Evolutionary conservation across 1,140 invertebrate species (phyloP).

Genomic region (Brachionus rotundiformis): DNA sequence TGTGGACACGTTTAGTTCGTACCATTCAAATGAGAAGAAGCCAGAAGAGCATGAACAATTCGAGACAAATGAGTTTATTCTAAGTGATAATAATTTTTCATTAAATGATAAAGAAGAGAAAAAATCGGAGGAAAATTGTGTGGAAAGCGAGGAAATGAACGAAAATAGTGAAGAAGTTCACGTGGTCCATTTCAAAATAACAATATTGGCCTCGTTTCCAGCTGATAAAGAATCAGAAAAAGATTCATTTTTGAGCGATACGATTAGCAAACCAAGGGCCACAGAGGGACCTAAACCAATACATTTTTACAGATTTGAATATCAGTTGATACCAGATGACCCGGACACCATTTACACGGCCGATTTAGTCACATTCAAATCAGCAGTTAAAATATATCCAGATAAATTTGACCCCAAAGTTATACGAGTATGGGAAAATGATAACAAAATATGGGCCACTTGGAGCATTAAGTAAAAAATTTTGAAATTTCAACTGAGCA

Average conservation of each 20-base stretch:
- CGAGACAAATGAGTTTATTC: not conserved
- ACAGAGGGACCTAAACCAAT: slow-evolving; percentile 47
- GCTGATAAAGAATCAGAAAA: slow-evolving; percentile 38
- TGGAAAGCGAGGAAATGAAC: slow-evolving; percentile 9
- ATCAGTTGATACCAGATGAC: slow-evolving; percentile 59
- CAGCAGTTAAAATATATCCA: slow-evolving; percentile 61
- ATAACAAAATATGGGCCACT: slow-evolving; percentile 61
- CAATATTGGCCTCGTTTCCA: slow-evolving; percentile 38
- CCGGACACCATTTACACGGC: slow-evolving; percentile 57
- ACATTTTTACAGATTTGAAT: slow-evolving; percentile 62
- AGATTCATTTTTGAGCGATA: not conserved
- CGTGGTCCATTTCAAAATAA: not conserved
- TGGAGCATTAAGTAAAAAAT: slow-evolving; percentile 60
- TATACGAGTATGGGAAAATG: slow-evolving; percentile 61
- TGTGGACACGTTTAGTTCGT: slow-evolving; percentile 19
- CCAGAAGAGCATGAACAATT: not conserved
- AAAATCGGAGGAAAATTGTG: not conserved
- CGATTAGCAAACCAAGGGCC: not conserved
- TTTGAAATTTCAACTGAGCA: too few relatives aligned
- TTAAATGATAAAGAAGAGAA: slow-evolving; percentile 20
- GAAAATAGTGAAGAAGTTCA: slow-evolving; percentile 23
- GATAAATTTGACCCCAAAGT: slow-evolving; percentile 58
- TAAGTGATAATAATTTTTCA: slow-evolving; percentile 34
- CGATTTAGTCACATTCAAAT: slow-evolving; percentile 60
- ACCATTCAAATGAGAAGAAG: slow-evolving; percentile 17